Evolutionary conservation across 2,888 invertebrate species (phyloP), one percentile per base, ranked within the genome.

Genomic region (Platycnemis pennipes): DNA sequence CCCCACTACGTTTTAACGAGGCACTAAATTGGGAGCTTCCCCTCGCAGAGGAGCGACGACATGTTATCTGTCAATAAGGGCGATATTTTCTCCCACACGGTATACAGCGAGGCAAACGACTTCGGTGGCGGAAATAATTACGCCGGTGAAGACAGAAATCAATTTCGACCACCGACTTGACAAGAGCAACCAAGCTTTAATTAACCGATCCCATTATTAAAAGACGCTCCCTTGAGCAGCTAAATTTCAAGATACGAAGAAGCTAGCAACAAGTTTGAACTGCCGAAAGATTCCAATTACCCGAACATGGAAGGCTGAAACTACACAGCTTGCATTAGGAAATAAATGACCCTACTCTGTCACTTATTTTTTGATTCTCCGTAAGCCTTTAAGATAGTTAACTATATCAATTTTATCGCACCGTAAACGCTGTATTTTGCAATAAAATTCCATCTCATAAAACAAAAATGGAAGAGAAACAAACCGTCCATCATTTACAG

Each of bases 11-110:
- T 37, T 77, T 77, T 77, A 77, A 77, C 26, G 77, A 37, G 77
- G 77, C 77, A 77, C 77, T 77, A 77, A 77, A 77, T 77, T 77
- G 77, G 77, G 37, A 16, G 1, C 77, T 37, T n/a, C 77, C 77
- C 31, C 37, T 37, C 31, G 77, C 77, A 77, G 16, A 77, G 37
- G 31, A 7, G 8, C 5, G 77, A 7, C 37, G 77, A 77, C 77
- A 11, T 31, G 77, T 77, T 77, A 37, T 77, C 37, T 37, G 37
- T 77, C 77, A 77, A 37, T 77, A 11, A 7, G 77, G 5, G 77
- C 26, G n/a, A 77, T 37, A 77, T 77, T 77, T 37, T 77, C 77
- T 16, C 37, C 37, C 77, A 1, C n/a, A n/a, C 8, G 31, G 8
- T 13, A 11, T 37, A n/a, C 13, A 37, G 13, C 77, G 77, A 37